These are phyloP conservation scores for Drosophila murphyi DNA, from an alignment of 1,140 invertebrate species.

Conservation along the genomic window DNA sequence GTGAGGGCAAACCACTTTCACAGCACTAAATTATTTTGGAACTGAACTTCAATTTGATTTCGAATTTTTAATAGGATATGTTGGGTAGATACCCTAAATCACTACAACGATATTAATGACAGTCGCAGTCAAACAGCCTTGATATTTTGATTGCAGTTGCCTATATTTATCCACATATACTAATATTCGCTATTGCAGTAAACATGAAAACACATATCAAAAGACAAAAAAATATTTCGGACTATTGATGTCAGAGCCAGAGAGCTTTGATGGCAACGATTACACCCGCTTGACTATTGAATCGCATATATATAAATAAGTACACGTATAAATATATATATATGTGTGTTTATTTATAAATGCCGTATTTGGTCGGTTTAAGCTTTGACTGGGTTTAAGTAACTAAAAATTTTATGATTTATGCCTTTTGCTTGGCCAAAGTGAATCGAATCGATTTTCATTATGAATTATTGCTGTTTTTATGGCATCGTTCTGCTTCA, in stretches of 20 bases:
- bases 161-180: background rate
- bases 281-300: background rate
- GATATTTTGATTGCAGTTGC: constrained; percentile 1
- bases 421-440: constrained; percentile 56
- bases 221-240: constrained; percentile 24
- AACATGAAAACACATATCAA: constrained; percentile 1
- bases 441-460: constrained; percentile 70
- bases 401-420: constrained; percentile 58
- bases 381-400: constrained; percentile 38
- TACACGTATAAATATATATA: background rate
- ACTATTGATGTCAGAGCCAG: constrained; percentile 3
- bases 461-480: constrained; percentile 72
- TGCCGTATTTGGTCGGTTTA: constrained; percentile 41
- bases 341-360: constrained; percentile 27
- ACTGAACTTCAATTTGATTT: constrained; percentile 1
- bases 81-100: background rate
- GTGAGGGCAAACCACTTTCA: constrained; percentile 4
- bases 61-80: background rate
- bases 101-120: constrained; percentile 5
- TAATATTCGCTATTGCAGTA: background rate
- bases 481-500: constrained; percentile 66
- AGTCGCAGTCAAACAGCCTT: constrained; percentile 1
- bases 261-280: background rate
- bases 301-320: background rate
- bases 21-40: constrained; percentile 28